Evolutionary conservation across 2,888 invertebrate species (phyloP).

Genomic region (Eristalis pertinax): DNA sequence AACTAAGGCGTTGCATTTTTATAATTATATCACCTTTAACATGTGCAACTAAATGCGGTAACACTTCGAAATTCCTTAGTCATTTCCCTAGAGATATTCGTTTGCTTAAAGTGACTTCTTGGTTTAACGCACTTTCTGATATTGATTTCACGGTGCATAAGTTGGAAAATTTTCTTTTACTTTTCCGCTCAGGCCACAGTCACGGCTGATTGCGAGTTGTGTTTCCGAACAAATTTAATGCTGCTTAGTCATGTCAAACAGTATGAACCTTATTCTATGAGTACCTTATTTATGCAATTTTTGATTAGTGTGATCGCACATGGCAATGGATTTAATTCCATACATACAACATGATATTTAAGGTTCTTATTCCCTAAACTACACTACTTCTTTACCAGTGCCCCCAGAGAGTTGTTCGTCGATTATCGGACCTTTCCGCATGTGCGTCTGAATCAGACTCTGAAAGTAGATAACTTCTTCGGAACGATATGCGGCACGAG

Average conservation of each 20-base stretch:
- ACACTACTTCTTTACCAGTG: background rate
- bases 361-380: constrained; percentile 29
- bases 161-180: constrained; percentile 36
- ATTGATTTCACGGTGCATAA: constrained; percentile 67
- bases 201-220: constrained; percentile 47
- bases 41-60: constrained; percentile 9
- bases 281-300: constrained; percentile 39
- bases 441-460: constrained; percentile 40
- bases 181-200: constrained; percentile 22
- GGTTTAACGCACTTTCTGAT: constrained; percentile 27
- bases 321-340: constrained; percentile 42
- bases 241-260: constrained; percentile 31
- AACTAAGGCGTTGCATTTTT: constrained; percentile 20
- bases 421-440: constrained; percentile 51
- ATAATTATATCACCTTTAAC: constrained; percentile 47
- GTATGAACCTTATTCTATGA: constrained; percentile 40
- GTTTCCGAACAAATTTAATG: background rate
- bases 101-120: constrained; percentile 20
- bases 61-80: constrained; percentile 10
- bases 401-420: constrained; percentile 40
- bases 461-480: constrained; percentile 60
- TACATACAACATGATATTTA: constrained; percentile 5
- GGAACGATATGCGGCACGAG: constrained; percentile 70
- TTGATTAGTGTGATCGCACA: constrained; percentile 54
- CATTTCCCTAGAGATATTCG: constrained; percentile 38